Percentiles rank a stretch among this genome's conserved stretches.
Evolutionary conservation across 1,140 invertebrate species (phyloP).

Genomic region (Procambarus clarkii): DNA sequence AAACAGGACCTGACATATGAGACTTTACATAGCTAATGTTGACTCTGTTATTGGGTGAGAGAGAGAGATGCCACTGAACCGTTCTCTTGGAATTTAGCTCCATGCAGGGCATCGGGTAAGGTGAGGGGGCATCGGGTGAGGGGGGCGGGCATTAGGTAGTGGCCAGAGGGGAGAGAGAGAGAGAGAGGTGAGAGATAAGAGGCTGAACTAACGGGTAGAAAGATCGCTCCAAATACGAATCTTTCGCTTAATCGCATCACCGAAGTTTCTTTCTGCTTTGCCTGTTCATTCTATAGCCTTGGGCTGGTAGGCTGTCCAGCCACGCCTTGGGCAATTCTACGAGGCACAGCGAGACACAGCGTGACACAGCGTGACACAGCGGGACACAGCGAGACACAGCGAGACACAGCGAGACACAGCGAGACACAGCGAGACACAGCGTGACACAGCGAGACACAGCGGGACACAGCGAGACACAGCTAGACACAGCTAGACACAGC

Average conservation of each 20-base stretch:
- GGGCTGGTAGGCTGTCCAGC: background rate
- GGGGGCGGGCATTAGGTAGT: background rate
- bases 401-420: too few relatives aligned
- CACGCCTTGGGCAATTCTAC: too few relatives aligned
- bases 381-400: too few relatives aligned
- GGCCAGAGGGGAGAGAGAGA: background rate
- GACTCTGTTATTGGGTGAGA: constrained; percentile 39
- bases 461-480: too few relatives aligned
- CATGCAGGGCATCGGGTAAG: constrained; percentile 16
- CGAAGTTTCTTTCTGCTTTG: background rate
- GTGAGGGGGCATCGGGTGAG: background rate
- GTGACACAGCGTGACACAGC: too few relatives aligned
- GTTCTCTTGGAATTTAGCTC: constrained; percentile 37
- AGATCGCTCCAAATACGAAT: constrained; percentile 24
- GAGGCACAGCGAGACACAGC: too few relatives aligned
- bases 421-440: too few relatives aligned
- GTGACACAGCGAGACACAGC: too few relatives aligned
- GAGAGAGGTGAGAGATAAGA: background rate
- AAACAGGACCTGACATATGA: background rate
- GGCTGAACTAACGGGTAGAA: constrained; percentile 21
- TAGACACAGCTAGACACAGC: too few relatives aligned
- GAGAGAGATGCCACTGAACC: constrained; percentile 1
- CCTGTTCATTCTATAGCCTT: background rate
- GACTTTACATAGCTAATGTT: background rate
- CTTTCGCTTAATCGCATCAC: constrained; percentile 1